phyloP scores from a whole-genome alignment of 2,113 vertebrate genomes.

The Rynchops niger region DNA sequence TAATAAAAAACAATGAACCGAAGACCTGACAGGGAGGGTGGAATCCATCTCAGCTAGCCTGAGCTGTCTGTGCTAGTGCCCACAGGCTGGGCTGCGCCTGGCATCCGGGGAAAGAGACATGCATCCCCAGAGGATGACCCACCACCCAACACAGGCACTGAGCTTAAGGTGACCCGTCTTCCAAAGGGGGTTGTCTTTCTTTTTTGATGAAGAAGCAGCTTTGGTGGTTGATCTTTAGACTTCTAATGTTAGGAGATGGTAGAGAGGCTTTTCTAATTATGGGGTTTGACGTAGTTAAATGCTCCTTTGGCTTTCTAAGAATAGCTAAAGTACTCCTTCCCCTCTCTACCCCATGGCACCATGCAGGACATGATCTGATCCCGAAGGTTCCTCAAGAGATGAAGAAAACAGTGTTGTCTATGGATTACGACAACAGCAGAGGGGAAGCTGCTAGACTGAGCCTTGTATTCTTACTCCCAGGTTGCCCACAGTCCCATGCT shows the following conservation, averaged over 20 bases:
- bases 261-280: neutral
- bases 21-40: conserved; percentile 3
- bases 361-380: neutral
- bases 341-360: neutral
- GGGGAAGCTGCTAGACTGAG: neutral
- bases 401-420: neutral
- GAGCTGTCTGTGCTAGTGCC: neutral
- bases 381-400: neutral
- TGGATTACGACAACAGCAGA: neutral
- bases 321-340: neutral
- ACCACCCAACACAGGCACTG: rapidly evolving
- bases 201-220: neutral
- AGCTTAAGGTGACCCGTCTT: neutral
- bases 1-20: neutral
- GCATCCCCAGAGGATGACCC: neutral
- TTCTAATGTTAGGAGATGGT: neutral
- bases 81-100: neutral
- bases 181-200: neutral
- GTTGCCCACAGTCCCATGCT: neutral
- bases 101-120: neutral
- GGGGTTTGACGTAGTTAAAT: neutral
- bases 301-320: neutral
- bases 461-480: neutral
- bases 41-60: neutral
- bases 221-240: neutral